Base-by-base conservation (phyloP, 2,797 vertebrate species). In the Sternarchorhynchus goeldii region DNA sequence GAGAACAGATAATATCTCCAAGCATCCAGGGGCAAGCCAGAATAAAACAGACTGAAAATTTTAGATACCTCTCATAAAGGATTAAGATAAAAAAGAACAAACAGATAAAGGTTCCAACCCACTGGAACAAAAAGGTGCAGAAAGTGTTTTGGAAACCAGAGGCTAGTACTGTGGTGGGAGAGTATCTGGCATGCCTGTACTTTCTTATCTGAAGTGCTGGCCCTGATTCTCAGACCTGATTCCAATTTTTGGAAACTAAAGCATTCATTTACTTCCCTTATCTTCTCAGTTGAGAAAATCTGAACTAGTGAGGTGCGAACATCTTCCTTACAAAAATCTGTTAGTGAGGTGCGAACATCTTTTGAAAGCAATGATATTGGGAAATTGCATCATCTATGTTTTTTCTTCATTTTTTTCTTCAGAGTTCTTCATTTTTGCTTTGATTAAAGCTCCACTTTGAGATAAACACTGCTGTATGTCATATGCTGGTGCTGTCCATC, bases 11-110 rank as follows among this genome's bases (percentile, higher is more conserved):
- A 50, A 65, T 21, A 21, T 64, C 63, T 68, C 25, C 69, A 50
- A 65, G 34, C 41, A 2, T 14, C 62, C 0, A 34, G 18, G 0
- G 50, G 73, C 36, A 6, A 20, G 63, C 39, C 65, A 57, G 73
- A 78, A 74, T 68, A 69, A 45, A 78, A 74, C 29, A 41, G 75
- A 58, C 16, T 36, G 75, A 81, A 65, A 57, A 55, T 50, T 39
- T 1, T 39, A 71, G 65, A 56, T 20, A 60, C 29, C 65, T 55
- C 80, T 82, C n/a, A 60, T 59, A 53, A 73, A 69, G 57, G 50
- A 78, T 75, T 75, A 53, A 39, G 71, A 55, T 59, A 39, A 67
- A 70, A 69, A 32, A 75, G 64, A 36, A 25, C 57, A 59, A 59
- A 57, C 45, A n/a, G 70, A 75, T 78, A 81, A 81, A 72, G 31